Base-by-base conservation (phyloP, 2,888 invertebrate genomes). In the Chrysolina haemoptera region DNA sequence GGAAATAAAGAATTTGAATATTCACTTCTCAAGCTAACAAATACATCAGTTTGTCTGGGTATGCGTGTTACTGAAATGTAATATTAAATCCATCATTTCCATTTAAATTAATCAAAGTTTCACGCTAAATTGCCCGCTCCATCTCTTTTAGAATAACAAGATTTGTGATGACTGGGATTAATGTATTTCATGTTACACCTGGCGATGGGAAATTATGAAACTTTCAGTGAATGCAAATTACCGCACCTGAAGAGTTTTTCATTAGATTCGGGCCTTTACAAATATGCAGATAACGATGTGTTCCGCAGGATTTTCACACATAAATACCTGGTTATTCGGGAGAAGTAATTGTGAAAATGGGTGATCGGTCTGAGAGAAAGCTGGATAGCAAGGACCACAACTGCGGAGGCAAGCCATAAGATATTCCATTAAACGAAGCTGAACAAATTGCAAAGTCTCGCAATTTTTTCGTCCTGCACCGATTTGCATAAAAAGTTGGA, bases 151-250 rank as follows among this genome's bases (percentile, higher is more conserved):
- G 6, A 35, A 18, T 16, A 20, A 20, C 53, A 12, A 53, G 53
- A 53, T 18, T 11, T 20, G 53, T 76, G 77, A 78, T 76, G 78
- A 76, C 79, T 74, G 71, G 77, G 76, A 81, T 79, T 81, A 80
- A 80, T 81, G 76, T 78, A 75, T 75, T 76, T 76, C 76, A 77
- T 75, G 76, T 78, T 79, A 74, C 80, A 78, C 78, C 76, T 78
- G 77, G 73, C 69, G 68, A 73, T 68, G 66, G 71, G 78, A 82
- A 78, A 78, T 79, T 78, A 81, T 79, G 80, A 78, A 82, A 80
- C 80, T 79, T 79, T 76, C 80, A 76, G 79, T 81, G 79, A 80
- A 81, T 81, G 78, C 79, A 79, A 80, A 77, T 80, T 79, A 75
- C 75, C 48, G 46, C 43, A 62, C 62, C 27, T 41, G 68, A 55